Evolutionary conservation across 2,888 invertebrate species (phyloP).

Genomic region (Phyto melanocephala): DNA sequence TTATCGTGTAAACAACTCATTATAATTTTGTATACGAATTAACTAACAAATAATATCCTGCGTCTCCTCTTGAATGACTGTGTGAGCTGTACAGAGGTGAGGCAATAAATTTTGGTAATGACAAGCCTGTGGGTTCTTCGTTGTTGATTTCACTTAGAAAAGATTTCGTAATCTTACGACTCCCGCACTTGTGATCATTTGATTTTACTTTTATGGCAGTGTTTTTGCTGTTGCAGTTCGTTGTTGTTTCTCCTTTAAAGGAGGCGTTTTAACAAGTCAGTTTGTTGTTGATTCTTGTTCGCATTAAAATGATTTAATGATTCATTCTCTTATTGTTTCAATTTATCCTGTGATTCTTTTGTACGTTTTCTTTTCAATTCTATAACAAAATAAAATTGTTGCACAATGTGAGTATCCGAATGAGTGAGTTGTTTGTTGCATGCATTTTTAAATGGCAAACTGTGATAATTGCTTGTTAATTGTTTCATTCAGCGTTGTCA

Average conservation of each 20-base stretch:
- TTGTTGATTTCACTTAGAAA: not conserved
- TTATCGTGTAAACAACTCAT: constrained; percentile 18
- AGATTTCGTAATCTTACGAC: constrained; percentile 10
- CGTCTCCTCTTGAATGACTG: not conserved
- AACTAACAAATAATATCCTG: constrained; percentile 8
- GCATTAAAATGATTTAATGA: constrained; percentile 58
- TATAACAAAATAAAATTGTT: not conserved
- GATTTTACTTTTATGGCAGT: not conserved
- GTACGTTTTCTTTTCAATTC: not conserved
- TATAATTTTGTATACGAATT: not conserved
- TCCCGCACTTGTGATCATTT: constrained; percentile 38
- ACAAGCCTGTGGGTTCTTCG: constrained; percentile 44
- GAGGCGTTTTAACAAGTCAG: constrained; percentile 59
- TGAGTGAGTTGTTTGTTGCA: constrained; percentile 54
- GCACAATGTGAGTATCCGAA: not conserved
- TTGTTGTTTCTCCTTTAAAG: not conserved
- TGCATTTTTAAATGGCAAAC: constrained; percentile 65
- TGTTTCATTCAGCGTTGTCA: constrained; percentile 66
- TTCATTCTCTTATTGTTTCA: constrained; percentile 13
- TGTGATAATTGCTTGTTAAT: constrained; percentile 76
- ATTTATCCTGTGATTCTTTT: constrained; percentile 35
- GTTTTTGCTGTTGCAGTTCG: not conserved
- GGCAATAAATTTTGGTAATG: constrained; percentile 36
- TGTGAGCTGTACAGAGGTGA: constrained; percentile 1
- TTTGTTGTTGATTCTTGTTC: constrained; percentile 51